These are phyloP conservation scores for Ranitomeya variabilis DNA, from an alignment of 2,113 vertebrate genomes.

Conservation along the genomic window DNA sequence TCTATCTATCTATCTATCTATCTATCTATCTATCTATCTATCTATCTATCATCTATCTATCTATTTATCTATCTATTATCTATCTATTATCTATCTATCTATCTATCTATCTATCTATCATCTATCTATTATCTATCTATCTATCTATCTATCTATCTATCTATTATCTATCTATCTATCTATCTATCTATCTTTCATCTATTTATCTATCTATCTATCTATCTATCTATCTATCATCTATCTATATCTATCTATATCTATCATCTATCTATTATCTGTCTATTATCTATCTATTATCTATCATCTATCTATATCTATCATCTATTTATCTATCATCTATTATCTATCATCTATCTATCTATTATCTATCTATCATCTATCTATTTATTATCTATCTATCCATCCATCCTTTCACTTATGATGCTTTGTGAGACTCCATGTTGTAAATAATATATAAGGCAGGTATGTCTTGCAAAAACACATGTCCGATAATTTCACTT, in stretches of 20 bases:
- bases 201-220: too few species aligned
- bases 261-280: background rate
- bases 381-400: background rate
- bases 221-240: too few species aligned
- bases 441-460: background rate
- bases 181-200: too few species aligned
- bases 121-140: too few species aligned
- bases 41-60: too few species aligned
- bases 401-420: background rate
- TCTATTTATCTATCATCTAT: background rate
- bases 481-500: slow-evolving; percentile 16
- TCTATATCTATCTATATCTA: background rate
- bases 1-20: too few species aligned
- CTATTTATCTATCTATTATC: too few species aligned
- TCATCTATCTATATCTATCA: background rate
- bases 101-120: too few species aligned
- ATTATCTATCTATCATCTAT: background rate
- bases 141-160: too few species aligned
- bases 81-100: too few species aligned
- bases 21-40: too few species aligned
- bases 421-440: background rate
- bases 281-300: background rate
- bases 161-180: too few species aligned
- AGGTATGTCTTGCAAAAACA: background rate
- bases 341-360: background rate